Evolutionary conservation across 2,113 vertebrate genomes (phyloP).

Genomic region (zebrafish (Danio rerio)): DNA sequence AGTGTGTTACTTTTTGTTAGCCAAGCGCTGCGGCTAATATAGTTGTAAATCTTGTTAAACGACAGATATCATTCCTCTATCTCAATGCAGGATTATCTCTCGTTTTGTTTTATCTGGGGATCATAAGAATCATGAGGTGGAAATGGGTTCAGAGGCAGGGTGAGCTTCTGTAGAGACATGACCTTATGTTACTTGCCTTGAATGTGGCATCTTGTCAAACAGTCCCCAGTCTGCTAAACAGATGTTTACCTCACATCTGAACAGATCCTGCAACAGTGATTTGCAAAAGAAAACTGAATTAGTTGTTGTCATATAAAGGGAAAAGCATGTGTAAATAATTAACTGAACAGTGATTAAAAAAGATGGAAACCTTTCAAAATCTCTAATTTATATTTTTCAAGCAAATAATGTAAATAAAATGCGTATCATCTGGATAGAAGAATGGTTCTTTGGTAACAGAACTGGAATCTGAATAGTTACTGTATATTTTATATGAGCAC

Average conservation of each 20-base stretch:
- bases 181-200: not conserved
- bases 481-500: too few relatives aligned
- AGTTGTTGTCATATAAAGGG: too few relatives aligned
- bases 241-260: not conserved
- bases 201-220: not conserved
- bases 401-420: too few relatives aligned
- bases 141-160: too few relatives aligned
- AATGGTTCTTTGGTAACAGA: too few relatives aligned
- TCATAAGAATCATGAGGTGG: not conserved
- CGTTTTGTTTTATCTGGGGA: not conserved
- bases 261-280: not conserved
- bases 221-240: not conserved
- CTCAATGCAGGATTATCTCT: not conserved
- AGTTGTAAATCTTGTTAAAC: conserved; percentile 12
- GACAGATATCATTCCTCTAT: conserved; percentile 2
- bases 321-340: not conserved
- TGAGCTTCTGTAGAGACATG: not conserved
- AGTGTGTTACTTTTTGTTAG: not conserved
- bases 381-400: too few relatives aligned
- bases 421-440: too few relatives aligned
- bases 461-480: too few relatives aligned
- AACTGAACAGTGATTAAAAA: too few relatives aligned
- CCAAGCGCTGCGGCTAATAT: not conserved
- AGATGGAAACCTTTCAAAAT: too few relatives aligned
- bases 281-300: not conserved